Evolutionary conservation across 2,797 vertebrate species (phyloP).

Genomic region (Eulemur albifrons): DNA sequence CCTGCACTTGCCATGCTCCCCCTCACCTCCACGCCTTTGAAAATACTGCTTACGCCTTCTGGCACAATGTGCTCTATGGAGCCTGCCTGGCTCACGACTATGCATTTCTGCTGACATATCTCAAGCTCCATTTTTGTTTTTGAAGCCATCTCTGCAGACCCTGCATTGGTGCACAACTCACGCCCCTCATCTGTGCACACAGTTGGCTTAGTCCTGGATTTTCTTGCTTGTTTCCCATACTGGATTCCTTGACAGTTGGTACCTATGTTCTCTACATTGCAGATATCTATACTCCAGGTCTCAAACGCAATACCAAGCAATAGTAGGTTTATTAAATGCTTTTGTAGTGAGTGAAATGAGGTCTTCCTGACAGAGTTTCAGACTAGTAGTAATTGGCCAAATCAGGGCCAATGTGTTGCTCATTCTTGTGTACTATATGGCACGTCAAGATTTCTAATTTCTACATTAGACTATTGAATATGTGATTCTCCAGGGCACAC

Average conservation of each 20-base stretch:
- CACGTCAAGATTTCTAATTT: not conserved
- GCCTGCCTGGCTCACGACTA: not conserved
- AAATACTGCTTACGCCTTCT: not conserved
- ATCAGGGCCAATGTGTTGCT: not conserved
- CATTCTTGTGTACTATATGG: not conserved
- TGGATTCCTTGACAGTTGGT: not conserved
- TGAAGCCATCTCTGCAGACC: not conserved
- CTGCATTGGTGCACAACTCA: not conserved
- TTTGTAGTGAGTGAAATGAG: not conserved
- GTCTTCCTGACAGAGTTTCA: not conserved
- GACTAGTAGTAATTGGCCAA: not conserved
- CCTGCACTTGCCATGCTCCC: not conserved
- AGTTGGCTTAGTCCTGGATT: not conserved
- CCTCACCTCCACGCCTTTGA: not conserved
- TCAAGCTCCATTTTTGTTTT: not conserved
- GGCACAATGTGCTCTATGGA: accelerated
- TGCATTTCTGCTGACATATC: not conserved
- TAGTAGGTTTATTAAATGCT: not conserved
- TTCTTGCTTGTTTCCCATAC: not conserved
- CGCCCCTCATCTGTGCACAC: not conserved
- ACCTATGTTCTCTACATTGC: not conserved
- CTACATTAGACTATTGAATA: not conserved
- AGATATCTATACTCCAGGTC: not conserved
- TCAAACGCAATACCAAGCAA: not conserved
- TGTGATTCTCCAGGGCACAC: not conserved